Percentiles rank a stretch among this genome's conserved stretches.
These are phyloP conservation scores for Glyptemys insculpta DNA, from an alignment of 2,797 vertebrate species.

Conservation along the genomic window DNA sequence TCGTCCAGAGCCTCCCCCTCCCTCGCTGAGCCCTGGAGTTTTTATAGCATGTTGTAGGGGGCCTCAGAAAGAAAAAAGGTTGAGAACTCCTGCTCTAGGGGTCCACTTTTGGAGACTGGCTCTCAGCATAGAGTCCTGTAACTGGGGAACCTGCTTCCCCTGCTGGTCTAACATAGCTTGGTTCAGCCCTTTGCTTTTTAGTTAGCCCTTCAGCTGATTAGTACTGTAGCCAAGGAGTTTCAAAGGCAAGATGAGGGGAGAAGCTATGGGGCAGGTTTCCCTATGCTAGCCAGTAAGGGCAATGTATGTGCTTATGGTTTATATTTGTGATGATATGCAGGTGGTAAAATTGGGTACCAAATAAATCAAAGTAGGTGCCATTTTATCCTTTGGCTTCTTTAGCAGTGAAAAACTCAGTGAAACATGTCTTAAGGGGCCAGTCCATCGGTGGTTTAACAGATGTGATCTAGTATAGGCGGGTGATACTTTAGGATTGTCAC, in stretches of 20 bases:
- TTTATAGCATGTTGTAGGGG: too few relatives aligned
- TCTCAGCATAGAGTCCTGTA: background rate
- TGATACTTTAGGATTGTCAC: background rate
- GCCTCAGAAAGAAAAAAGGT: too few relatives aligned
- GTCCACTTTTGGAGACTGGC: background rate
- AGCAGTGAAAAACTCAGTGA: background rate
- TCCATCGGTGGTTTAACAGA: background rate
- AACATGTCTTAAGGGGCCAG: background rate
- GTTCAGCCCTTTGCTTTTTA: background rate
- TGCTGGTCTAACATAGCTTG: background rate
- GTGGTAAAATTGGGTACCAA: background rate
- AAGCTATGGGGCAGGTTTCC: background rate
- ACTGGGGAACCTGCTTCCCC: conserved; percentile 13
- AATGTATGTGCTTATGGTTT: background rate
- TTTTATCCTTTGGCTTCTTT: background rate
- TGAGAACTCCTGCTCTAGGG: background rate
- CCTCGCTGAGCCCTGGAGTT: too few relatives aligned
- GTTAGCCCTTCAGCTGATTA: background rate
- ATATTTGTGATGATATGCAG: rapidly evolving
- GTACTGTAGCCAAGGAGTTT: background rate
- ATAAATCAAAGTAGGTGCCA: background rate
- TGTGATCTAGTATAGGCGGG: background rate
- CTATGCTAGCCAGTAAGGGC: background rate
- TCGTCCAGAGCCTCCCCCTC: too few relatives aligned
- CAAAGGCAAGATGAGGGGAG: background rate